A percentile compares a stretch with the other conserved stretches of the same genome.
These are phyloP conservation scores for Rosalia funebris DNA, from an alignment of 2,888 invertebrate species.

Conservation along the genomic window DNA sequence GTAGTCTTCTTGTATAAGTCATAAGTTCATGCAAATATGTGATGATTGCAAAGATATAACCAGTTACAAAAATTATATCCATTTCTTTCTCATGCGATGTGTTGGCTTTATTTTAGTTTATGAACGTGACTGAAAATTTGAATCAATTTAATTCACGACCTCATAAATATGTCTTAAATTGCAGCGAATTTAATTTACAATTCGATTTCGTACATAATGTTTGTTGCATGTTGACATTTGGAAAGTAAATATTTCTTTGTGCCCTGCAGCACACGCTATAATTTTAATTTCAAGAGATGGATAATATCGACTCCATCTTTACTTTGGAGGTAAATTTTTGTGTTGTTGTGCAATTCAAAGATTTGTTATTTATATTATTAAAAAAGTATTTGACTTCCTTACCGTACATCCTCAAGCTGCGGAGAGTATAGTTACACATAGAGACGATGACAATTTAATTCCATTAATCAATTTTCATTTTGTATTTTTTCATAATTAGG, in stretches of 20 bases:
- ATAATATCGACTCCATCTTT: not conserved
- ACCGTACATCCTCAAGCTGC: too few relatives aligned
- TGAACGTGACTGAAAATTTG: conserved; percentile 33
- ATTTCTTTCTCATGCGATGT: conserved; percentile 21
- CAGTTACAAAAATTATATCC: conserved; percentile 21
- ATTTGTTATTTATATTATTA: too few relatives aligned
- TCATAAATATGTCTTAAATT: conserved; percentile 45
- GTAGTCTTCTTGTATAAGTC: conserved; percentile 41
- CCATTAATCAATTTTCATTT: too few relatives aligned
- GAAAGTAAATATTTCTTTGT: conserved; percentile 41
- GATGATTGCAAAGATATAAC: conserved; percentile 25
- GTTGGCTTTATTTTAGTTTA: conserved; percentile 29
- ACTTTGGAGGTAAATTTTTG: too few relatives aligned
- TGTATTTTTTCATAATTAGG: too few relatives aligned
- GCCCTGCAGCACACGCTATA: conserved; percentile 35
- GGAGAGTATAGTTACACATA: too few relatives aligned
- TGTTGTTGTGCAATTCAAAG: too few relatives aligned
- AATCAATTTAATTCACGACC: conserved; percentile 45
- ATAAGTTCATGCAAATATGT: conserved; percentile 44
- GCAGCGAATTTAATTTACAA: conserved; percentile 40
- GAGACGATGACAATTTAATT: too few relatives aligned
- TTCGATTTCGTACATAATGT: conserved; percentile 42
- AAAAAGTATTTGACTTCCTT: too few relatives aligned
- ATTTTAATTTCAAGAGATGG: conserved; percentile 32
- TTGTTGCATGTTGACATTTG: conserved; percentile 46